Base-by-base conservation (phyloP, 1,140 invertebrate genomes). In the Plodia interpunctella region DNA sequence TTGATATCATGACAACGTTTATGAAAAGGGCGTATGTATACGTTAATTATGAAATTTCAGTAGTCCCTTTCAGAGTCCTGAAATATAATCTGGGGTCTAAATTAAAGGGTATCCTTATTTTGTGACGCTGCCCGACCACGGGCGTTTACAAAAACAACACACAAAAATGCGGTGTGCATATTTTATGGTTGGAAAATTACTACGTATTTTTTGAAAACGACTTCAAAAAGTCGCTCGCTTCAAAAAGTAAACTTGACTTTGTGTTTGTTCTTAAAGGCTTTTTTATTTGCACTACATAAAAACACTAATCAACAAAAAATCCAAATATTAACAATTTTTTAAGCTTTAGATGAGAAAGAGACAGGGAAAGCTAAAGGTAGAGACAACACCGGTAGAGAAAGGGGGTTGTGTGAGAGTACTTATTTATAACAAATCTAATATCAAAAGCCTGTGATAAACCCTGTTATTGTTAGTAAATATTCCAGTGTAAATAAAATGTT, bases 41-140 rank as follows among this genome's bases (percentile, higher is more conserved):
- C 38, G 38, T 44, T 44, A 44, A 44, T 44, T 44, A 44, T 44
- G 38, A 44, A 44, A 44, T 44, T 44, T 44, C 38, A n/a, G 38
- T n/a, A 44, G 38, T n/a, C 13, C 38, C 38, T 44, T 44, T 44
- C n/a, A 32, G 13, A 15, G 13, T 1, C 38, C 38, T 44, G 38
- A 15, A 44, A 44, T 17, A 44, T 44, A 44, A 44, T 44, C 38
- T 44, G 38, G 13, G 13, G 15, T 15, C 38, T n/a, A 44, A n/a
- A 44, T 15, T 44, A 44, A n/a, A 15, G 10, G 38, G 5, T n/a
- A 15, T 15, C 38, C 38, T 44, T 44, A 44, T 44, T 15, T 15
- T 6, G n/a, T n/a, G 38, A 15, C 2, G 13, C 13, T 4, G 2
- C 38, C 38, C 9, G 2, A 44, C 38, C n/a, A 44, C 15, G 15